Evolutionary conservation across 2,888 invertebrate species (phyloP), one percentile per base, ranked within the genome.

Genomic region (Euspilapteryx auroguttella): DNA sequence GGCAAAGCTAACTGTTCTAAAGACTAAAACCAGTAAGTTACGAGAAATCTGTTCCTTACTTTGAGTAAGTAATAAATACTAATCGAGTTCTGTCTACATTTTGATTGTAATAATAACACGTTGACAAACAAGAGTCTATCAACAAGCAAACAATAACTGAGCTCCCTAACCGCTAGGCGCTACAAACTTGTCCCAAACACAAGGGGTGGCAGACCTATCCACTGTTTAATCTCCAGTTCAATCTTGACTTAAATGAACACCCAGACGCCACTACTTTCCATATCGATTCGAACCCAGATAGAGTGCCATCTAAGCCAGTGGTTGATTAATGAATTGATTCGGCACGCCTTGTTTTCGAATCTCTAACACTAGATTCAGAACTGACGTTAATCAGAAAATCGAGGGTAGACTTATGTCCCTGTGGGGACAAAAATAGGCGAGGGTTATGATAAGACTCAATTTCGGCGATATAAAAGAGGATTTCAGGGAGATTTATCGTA

Each of bases 171-270:
- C 23, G 23, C 23, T 23, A 23, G n/a, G 5, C 23, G 23, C n/a
- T n/a, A 5, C 11, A 17, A 11, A 17, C 25, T 21, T 22, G 9
- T 14, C 7, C 30, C 30, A 14, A 25, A 21, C 17, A 14, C 22
- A 10, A 28, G 30, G 33, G 47, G 50, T 55, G 47, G 49, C 44
- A 46, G 49, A 49, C 51, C 52, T 56, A 57, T 55, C 51, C 48
- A 49, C 53, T 57, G 55, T 56, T 56, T 65, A 65, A 71, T 69
- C 69, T 61, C 35, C 49, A 59, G 61, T 59, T 54, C 57, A 56
- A 69, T 66, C 65, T 69, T 62, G 58, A 64, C 52, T 62, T 63
- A 66, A 69, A 68, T 66, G 69, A 65, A 68, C 65, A 65, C 66
- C 63, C 63, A 64, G 56, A 49, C 49, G 39, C 41, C 47, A 41